phyloP scores from a whole-genome alignment of 2,113 vertebrate species.

The Callospermophilus lateralis region DNA sequence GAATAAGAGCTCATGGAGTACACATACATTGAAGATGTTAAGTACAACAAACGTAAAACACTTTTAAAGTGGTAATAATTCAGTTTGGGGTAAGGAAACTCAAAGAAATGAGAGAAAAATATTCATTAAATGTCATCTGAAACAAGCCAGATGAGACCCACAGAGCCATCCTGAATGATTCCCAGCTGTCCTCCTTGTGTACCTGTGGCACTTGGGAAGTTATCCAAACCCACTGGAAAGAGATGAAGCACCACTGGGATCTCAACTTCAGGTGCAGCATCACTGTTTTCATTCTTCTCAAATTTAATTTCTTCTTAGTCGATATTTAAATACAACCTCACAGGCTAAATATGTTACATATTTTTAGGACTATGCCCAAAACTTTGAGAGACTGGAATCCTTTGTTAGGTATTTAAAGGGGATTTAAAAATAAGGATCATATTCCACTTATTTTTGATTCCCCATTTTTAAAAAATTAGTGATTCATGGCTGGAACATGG shows the following conservation, averaged over 20 bases:
- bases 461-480: neutral
- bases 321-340: neutral
- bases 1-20: neutral
- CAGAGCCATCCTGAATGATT: neutral
- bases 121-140: neutral
- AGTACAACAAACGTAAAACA: neutral
- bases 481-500: neutral
- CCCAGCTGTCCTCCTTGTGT: neutral
- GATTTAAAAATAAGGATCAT: neutral
- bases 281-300: neutral
- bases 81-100: neutral
- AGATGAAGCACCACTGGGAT: neutral
- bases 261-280: neutral
- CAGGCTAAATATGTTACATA: neutral
- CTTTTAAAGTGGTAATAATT: slow-evolving; percentile 12
- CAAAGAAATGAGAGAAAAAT: neutral
- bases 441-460: neutral
- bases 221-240: neutral
- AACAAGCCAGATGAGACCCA: neutral
- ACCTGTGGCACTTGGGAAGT: neutral
- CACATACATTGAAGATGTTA: neutral
- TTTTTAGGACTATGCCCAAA: neutral
- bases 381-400: neutral
- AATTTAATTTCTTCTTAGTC: neutral
- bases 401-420: neutral